These are phyloP conservation scores for Hapalemur alaotrensis DNA, from an alignment of 2,797 vertebrate species.

Conservation along the genomic window DNA sequence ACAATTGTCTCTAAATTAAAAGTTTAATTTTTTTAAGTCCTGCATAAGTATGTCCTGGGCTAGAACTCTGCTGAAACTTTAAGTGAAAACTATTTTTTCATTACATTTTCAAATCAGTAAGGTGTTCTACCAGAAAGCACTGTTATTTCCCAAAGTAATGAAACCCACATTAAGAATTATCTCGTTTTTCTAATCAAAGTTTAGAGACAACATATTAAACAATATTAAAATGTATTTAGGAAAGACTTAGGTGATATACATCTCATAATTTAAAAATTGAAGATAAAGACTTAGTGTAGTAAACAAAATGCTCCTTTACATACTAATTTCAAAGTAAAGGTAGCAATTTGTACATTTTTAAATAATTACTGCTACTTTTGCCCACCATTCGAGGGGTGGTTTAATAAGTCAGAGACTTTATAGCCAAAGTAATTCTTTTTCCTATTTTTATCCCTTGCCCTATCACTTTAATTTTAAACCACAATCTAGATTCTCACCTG, in stretches of 20 bases:
- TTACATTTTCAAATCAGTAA: slow-evolving; percentile 4
- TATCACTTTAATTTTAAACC: not conserved
- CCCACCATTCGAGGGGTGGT: not conserved
- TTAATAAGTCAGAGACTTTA: slow-evolving; percentile 8
- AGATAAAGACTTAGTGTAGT: not conserved
- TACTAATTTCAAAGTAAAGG: slow-evolving; percentile 19
- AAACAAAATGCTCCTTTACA: slow-evolving; percentile 3
- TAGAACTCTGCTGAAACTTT: not conserved
- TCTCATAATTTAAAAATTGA: slow-evolving; percentile 50
- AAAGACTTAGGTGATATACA: not conserved
- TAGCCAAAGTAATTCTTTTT: not conserved
- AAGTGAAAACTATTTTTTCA: not conserved
- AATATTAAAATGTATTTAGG: slow-evolving; percentile 29
- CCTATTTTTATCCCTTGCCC: not conserved
- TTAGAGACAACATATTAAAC: slow-evolving; percentile 2
- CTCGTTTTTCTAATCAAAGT: slow-evolving; percentile 25
- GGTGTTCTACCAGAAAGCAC: not conserved
- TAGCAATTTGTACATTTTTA: not conserved
- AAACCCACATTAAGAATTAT: slow-evolving; percentile 9
- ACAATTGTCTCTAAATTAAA: not conserved
- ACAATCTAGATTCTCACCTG: not conserved
- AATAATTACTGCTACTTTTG: not conserved
- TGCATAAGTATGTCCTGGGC: not conserved
- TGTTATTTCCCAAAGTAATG: slow-evolving; percentile 1
- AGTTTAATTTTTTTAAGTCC: not conserved